Evolutionary conservation across 2,888 invertebrate genomes (phyloP), one percentile per base, ranked within the genome.

Genomic region (Troilus luridus): DNA sequence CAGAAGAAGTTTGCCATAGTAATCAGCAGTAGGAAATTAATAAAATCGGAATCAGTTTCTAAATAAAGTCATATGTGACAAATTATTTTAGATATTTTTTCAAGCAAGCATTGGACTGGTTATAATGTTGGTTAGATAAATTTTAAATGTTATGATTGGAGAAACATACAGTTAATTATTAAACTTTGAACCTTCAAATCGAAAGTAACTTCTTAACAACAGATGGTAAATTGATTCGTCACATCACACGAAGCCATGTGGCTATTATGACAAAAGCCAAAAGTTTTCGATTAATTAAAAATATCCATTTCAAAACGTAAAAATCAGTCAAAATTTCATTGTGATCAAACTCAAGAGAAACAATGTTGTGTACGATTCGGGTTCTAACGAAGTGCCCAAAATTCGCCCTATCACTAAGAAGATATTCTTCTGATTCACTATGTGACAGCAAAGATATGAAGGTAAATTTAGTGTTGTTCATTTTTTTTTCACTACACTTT

Each of bases 241-340:
- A 77, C 72, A 41, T 56, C n/a, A 56, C 85, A 85, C 56, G n/a
- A 56, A 56, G 85, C 85, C 85, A 85, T 85, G 85, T 85, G 85
- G 81, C 54, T 85, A 12, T 21, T 85, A 85, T 85, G 85, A 85
- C 85, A 85, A 85, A 85, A 85, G 85, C 56, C 85, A 85, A 85
- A 85, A 85, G 54, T 85, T 85, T 85, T 85, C 85, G 56, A 21
- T 58, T n/a, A 56, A 21, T n/a, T 21, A 85, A 56, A 56, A 85
- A 85, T n/a, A 41, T 85, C 85, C 19, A n/a, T 56, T 58, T 85
- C 11, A 56, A 85, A 85, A 85, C 56, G 56, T 2, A 11, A 85
- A 85, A 85, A 85, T 21, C 56, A 85, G 8, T 56, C 85, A 85
- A 85, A 85, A 85, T 85, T 85, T 10, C 41, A 85, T 56, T n/a